phyloP scores from a whole-genome alignment of 2,888 invertebrate species.

The Calameuta idolon region DNA sequence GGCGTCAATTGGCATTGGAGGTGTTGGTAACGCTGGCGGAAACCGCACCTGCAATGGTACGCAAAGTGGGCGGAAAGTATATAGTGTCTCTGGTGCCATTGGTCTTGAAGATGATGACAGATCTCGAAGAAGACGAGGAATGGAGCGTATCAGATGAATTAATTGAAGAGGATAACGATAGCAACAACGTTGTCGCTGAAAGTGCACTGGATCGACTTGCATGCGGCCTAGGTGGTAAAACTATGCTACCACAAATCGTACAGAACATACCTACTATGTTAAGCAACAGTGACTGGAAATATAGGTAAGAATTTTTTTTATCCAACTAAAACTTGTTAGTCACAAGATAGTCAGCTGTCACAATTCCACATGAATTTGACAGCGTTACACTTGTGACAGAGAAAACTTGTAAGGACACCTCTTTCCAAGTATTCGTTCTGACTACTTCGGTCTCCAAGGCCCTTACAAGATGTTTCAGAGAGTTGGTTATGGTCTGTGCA shows the following conservation, averaged over 20 bases:
- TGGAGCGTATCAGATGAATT: constrained; percentile 91
- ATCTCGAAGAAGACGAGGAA: constrained; percentile 90
- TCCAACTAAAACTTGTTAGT: neutral
- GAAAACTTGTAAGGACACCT: constrained; percentile 37
- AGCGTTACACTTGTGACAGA: constrained; percentile 60
- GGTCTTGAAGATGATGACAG: constrained; percentile 94
- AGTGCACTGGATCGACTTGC: constrained; percentile 96
- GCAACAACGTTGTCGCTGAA: constrained; percentile 95
- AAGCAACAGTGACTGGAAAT: constrained; percentile 84
- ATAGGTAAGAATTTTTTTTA: constrained; percentile 68
- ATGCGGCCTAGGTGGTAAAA: constrained; percentile 95
- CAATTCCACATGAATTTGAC: constrained; percentile 30
- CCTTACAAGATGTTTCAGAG: constrained; percentile 41
- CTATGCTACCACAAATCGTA: constrained; percentile 90
- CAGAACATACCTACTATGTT: constrained; percentile 90
- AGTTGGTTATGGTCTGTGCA: constrained; percentile 38
- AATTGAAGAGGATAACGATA: constrained; percentile 93
- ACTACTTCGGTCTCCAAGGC: constrained; percentile 25
- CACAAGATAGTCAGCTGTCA: constrained; percentile 3
- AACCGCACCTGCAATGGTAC: constrained; percentile 95
- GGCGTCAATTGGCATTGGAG: constrained; percentile 92
- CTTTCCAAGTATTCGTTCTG: constrained; percentile 45
- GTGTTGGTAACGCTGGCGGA: constrained; percentile 89
- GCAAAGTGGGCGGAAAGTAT: constrained; percentile 90
- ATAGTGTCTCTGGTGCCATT: constrained; percentile 84